Conservation (phyloP, 2,888 invertebrate genomes). For the Hanleya hanleyi region DNA sequence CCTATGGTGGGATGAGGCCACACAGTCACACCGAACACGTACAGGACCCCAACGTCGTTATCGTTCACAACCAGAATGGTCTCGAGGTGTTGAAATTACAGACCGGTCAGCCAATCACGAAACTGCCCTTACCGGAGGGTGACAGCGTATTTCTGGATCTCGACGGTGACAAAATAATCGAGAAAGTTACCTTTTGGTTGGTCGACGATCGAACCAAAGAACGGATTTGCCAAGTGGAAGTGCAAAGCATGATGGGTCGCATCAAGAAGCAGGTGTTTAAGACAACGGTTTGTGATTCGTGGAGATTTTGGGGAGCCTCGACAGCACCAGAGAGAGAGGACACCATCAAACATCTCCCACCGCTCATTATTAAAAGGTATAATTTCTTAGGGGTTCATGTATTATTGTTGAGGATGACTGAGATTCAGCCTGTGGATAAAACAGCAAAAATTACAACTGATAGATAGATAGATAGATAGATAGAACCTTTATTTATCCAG, state of each 20-base stretch:
- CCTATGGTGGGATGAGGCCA: constrained; percentile 65
- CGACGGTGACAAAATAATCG: constrained; percentile 49
- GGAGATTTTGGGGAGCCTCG: constrained; percentile 55
- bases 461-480: too few species aligned
- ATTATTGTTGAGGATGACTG: too few species aligned
- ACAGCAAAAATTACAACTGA: too few species aligned
- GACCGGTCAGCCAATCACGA: constrained; percentile 63
- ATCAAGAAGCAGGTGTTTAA: constrained; percentile 59
- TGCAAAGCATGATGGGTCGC: constrained; percentile 27
- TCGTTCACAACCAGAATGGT: constrained; percentile 61
- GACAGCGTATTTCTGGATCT: constrained; percentile 54
- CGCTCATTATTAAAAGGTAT: constrained; percentile 64
- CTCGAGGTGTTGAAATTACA: constrained; percentile 62
- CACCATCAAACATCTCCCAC: constrained; percentile 59
- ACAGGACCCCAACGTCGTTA: constrained; percentile 60
- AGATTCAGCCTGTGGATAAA: too few species aligned
- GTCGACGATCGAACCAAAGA: not conserved
- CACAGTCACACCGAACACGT: constrained; percentile 64
- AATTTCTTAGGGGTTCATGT: not conserved
- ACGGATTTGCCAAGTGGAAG: not conserved
- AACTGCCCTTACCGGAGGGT: constrained; percentile 48
- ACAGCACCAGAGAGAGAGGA: constrained; percentile 63
- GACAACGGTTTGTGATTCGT: constrained; percentile 58
- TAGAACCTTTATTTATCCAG: too few species aligned
- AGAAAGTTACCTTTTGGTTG: not conserved